Base-by-base conservation (phyloP, 2,888 invertebrate genomes). In the Dendrolimus houi region DNA sequence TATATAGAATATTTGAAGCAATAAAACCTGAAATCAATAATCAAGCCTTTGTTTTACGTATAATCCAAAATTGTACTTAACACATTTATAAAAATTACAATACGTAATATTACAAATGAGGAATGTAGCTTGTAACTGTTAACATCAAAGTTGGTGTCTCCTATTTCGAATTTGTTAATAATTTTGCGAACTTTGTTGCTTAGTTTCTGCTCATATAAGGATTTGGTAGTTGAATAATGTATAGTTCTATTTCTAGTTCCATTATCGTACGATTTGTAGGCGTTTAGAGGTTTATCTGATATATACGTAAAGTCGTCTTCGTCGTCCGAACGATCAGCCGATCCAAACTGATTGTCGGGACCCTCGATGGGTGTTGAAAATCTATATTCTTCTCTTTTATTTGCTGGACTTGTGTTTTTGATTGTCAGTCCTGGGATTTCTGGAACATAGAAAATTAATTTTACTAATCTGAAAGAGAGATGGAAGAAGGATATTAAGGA, bases 341-440 rank as follows among this genome's bases (percentile, higher is more conserved):
- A 94, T 40, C 94, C 94, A 63, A 93, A 93, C 70, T 93, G 93
- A 70, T 94, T 93, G 75, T 94, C 93, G 64, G 94, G 93, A 1
- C 83, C 86, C 70, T 88, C 85, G 66, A 88, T 69, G 53, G 87
- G 81, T 2, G 89, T 87, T 0, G 86, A 83, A 63, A 84, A 87
- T 56, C 80, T 83, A 65, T 75, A 83, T 59, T 94, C 93, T 78
- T 94, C 93, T 77, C 93, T 93, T 55, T 81, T 87, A 58, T 79
- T 79, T 55, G 84, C 81, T 52, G 92, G 91, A 65, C 91, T 87
- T 55, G 92, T 91, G 69, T 91, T 92, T 69, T 86, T 91, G 60
- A 92, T 81, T 53, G 93, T 93, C 9, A 94, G 94, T 47, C 95
- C 95, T n/a, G 95, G 94, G 68, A 96, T 96, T 87, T 95, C 96